Conservation (phyloP, 2,888 invertebrate species). For the Athripsodes cinereus region DNA sequence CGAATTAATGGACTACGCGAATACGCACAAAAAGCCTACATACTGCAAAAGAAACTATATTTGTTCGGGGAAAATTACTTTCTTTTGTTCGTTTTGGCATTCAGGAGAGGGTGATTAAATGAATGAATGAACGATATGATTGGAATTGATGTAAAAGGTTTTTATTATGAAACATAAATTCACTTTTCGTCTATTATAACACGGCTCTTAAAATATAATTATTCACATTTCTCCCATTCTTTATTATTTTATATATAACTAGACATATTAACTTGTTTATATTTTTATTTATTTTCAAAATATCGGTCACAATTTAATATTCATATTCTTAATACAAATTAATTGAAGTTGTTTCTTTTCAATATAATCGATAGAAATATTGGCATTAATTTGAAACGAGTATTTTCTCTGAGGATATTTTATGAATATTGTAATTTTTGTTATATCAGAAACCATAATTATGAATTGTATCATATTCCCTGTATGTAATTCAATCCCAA, state of each 20-base stretch:
- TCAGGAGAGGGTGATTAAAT: neutral
- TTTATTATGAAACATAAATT: neutral
- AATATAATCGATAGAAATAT: no score
- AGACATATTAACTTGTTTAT: no score
- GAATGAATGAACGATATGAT: slow-evolving; percentile 7
- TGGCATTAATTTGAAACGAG: no score
- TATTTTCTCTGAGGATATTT: no score
- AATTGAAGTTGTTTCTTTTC: no score
- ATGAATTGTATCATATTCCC: neutral
- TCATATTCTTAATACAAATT: no score
- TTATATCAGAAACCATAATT: neutral
- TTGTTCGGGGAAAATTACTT: slow-evolving; percentile 20
- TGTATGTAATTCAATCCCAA: neutral
- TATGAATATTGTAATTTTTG: no score
- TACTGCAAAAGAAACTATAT: slow-evolving; percentile 20
- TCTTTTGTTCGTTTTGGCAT: slow-evolving; percentile 9
- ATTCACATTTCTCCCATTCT: no score
- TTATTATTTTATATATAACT: no score
- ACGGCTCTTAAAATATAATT: neutral
- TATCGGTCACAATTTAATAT: no score
- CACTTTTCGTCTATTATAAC: neutral
- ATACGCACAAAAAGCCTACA: neutral
- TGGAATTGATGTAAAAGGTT: slow-evolving; percentile 2
- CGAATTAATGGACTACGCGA: neutral
- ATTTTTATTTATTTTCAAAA: no score